Percentiles rank a stretch among this genome's conserved stretches.
phyloP scores from a whole-genome alignment of 2,888 invertebrate species.

The Apocheima hispidaria region DNA sequence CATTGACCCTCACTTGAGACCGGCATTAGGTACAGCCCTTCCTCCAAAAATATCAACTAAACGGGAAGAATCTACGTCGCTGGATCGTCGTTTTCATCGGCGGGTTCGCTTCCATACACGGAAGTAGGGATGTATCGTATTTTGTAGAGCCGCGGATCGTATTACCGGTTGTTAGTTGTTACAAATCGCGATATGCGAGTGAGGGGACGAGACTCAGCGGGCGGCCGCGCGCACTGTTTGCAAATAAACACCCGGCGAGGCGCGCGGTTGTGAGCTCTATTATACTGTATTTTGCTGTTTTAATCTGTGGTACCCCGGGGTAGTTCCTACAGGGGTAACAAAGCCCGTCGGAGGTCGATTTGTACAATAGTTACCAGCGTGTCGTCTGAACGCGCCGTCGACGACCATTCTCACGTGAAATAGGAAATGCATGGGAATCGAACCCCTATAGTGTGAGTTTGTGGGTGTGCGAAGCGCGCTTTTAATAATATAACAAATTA shows the following conservation, averaged over 20 bases:
- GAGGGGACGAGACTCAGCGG: constrained; percentile 61
- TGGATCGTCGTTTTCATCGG: too few relatives aligned
- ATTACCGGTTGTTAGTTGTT: constrained; percentile 67
- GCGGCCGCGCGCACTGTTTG: constrained; percentile 77
- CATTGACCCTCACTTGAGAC: too few relatives aligned
- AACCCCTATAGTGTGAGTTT: too few relatives aligned
- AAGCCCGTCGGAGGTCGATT: constrained; percentile 51
- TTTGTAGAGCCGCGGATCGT: constrained; percentile 57
- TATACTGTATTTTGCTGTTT: neutral
- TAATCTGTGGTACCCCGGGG: constrained; percentile 33
- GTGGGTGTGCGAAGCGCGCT: neutral
- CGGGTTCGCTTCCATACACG: constrained; percentile 19
- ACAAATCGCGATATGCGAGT: constrained; percentile 72
- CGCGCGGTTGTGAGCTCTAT: constrained; percentile 24
- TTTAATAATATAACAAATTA: neutral
- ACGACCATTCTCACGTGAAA: constrained; percentile 73
- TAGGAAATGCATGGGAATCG: constrained; percentile 58
- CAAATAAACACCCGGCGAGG: constrained; percentile 83
- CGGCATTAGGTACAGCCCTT: too few relatives aligned
- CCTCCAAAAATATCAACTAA: too few relatives aligned
- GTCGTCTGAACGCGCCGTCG: constrained; percentile 59
- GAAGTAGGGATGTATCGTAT: constrained; percentile 39
- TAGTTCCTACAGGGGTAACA: constrained; percentile 49
- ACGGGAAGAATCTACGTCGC: too few relatives aligned
- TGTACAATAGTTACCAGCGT: constrained; percentile 74